phyloP scores from a whole-genome alignment of 1,140 invertebrate genomes.

The Scaptodrosophila lebanonensis region DNA sequence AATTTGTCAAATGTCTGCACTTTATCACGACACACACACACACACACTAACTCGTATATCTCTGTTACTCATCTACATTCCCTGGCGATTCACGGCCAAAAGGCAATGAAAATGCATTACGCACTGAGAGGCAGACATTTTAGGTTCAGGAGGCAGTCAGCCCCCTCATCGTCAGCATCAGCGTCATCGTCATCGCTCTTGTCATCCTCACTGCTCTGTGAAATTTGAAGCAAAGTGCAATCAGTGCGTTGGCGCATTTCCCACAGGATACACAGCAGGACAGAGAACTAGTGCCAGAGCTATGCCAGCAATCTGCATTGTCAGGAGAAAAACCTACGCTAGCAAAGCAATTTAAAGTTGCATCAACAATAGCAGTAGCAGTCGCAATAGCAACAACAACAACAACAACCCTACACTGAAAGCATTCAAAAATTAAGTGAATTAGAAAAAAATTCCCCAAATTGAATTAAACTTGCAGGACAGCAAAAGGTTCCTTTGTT shows the following conservation, averaged over 20 bases:
- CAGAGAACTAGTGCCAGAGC: constrained; percentile 4
- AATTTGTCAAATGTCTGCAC: constrained; percentile 76
- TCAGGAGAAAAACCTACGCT: constrained; percentile 62
- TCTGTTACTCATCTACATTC: no score
- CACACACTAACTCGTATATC: no score
- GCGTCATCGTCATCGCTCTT: background rate
- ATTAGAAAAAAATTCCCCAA: no score
- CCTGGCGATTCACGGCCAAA: background rate
- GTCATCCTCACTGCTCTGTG: constrained; percentile 44
- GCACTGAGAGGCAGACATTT: constrained; percentile 68
- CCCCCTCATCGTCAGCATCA: no score
- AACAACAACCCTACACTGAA: constrained; percentile 16
- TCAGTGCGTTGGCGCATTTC: constrained; percentile 70
- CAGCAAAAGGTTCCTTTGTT: no score
- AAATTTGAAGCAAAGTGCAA: constrained; percentile 71
- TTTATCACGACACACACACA: constrained; percentile 71
- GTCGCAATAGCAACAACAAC: constrained; percentile 14
- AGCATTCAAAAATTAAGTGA: no score
- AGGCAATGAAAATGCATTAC: constrained; percentile 63
- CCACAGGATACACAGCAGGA: constrained; percentile 41
- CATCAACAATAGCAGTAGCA: constrained; percentile 66
- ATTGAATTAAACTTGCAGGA: no score
- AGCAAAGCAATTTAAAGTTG: constrained; percentile 72
- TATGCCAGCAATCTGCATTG: constrained; percentile 56
- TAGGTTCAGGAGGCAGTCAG: constrained; percentile 11